phyloP scores from a whole-genome alignment of 2,113 vertebrate genomes.

The Hippotragus niger region DNA sequence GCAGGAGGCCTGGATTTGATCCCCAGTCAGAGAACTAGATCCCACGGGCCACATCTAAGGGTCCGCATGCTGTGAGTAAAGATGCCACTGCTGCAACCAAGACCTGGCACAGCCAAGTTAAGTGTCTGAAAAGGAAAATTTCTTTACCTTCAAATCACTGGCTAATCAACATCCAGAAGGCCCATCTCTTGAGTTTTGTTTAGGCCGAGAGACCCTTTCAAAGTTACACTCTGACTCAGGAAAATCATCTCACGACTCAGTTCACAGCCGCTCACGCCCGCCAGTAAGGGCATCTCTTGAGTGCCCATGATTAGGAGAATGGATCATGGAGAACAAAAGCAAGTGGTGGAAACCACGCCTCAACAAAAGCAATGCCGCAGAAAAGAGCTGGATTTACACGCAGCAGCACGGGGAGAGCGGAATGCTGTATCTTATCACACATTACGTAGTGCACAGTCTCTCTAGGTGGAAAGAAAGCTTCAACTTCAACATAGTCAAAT shows the following conservation, averaged over 20 bases:
- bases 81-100: neutral
- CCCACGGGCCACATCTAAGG: neutral
- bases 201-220: neutral
- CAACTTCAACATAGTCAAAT: neutral
- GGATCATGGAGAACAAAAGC: neutral
- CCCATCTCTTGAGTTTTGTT: neutral
- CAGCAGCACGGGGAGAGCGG: neutral
- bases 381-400: neutral
- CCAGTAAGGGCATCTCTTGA: neutral
- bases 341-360: neutral
- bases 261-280: neutral
- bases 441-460: rapidly evolving
- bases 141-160: neutral
- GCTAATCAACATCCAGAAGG: neutral
- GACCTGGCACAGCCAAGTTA: neutral
- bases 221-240: neutral
- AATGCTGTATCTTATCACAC: neutral
- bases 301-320: neutral
- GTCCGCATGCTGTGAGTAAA: rapidly evolving
- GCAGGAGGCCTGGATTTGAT: neutral
- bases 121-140: neutral
- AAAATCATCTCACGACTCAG: neutral
- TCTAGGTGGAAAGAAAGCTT: neutral
- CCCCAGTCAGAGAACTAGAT: neutral
- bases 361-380: neutral